Evolutionary conservation across 2,797 vertebrate species (phyloP).

Genomic region (Pempheris klunzingeri): DNA sequence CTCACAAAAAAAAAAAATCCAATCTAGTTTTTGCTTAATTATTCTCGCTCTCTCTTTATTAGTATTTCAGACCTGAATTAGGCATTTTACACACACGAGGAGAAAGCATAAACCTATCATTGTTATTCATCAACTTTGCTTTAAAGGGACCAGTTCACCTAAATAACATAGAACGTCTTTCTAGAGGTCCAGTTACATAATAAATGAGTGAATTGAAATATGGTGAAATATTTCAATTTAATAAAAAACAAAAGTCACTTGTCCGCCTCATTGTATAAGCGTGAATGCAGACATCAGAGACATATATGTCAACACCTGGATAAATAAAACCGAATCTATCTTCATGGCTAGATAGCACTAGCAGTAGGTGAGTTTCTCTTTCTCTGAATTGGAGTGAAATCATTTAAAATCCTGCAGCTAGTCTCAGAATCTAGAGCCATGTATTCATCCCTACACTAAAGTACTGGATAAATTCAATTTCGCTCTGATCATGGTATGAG

Average conservation of each 20-base stretch:
- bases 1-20: slow-evolving; percentile 35
- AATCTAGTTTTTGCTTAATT: slow-evolving; percentile 61
- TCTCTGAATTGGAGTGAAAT: not conserved
- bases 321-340: not conserved
- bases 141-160: not conserved
- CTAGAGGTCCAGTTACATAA: not conserved
- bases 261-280: not conserved
- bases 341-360: not conserved
- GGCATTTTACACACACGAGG: slow-evolving; percentile 15
- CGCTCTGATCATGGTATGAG: not conserved
- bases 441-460: not conserved
- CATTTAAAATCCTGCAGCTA: not conserved
- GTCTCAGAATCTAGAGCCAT: not conserved
- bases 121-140: not conserved
- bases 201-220: too few species aligned
- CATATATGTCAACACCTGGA: not conserved
- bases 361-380: not conserved
- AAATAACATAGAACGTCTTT: not conserved
- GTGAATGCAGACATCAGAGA: not conserved
- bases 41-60: slow-evolving; percentile 51
- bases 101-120: not conserved
- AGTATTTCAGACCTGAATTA: slow-evolving; percentile 31
- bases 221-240: not conserved
- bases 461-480: not conserved
- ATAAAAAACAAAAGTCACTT: not conserved